Conservation (phyloP, 2,888 invertebrate species). For the Apotomis turbidana region DNA sequence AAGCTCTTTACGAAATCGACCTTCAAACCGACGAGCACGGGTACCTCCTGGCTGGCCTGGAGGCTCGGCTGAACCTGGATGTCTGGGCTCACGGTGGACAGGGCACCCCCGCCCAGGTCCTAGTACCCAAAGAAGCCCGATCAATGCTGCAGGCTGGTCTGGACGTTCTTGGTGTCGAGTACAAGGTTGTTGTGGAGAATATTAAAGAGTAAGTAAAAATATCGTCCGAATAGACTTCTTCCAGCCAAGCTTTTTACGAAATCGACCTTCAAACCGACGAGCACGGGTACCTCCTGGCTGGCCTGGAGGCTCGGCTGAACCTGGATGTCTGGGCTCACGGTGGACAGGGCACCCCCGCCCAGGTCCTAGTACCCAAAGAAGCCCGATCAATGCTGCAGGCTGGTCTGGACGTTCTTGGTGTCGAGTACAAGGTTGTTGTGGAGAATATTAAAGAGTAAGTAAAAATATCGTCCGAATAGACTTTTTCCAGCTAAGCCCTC, state of each 20-base stretch:
- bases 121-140: slow-evolving; percentile 50
- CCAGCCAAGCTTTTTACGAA: slow-evolving; percentile 55
- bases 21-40: slow-evolving; percentile 48
- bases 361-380: slow-evolving; percentile 54
- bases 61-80: slow-evolving; percentile 52
- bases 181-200: slow-evolving; percentile 56
- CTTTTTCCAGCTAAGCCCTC: slow-evolving; percentile 53
- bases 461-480: no score
- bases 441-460: slow-evolving; percentile 67
- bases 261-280: slow-evolving; percentile 47
- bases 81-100: slow-evolving; percentile 59
- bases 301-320: slow-evolving; percentile 44
- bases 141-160: slow-evolving; percentile 54
- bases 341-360: slow-evolving; percentile 52
- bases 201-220: slow-evolving; percentile 62
- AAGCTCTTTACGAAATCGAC: slow-evolving; percentile 51
- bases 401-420: slow-evolving; percentile 49
- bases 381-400: slow-evolving; percentile 50
- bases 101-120: slow-evolving; percentile 54
- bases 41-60: slow-evolving; percentile 41
- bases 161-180: slow-evolving; percentile 51
- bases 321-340: slow-evolving; percentile 63
- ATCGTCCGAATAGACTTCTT: slow-evolving; percentile 30
- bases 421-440: slow-evolving; percentile 53
- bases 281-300: slow-evolving; percentile 45